These are phyloP conservation scores for Galeruca laticollis DNA, from an alignment of 2,888 invertebrate genomes.

Conservation along the genomic window DNA sequence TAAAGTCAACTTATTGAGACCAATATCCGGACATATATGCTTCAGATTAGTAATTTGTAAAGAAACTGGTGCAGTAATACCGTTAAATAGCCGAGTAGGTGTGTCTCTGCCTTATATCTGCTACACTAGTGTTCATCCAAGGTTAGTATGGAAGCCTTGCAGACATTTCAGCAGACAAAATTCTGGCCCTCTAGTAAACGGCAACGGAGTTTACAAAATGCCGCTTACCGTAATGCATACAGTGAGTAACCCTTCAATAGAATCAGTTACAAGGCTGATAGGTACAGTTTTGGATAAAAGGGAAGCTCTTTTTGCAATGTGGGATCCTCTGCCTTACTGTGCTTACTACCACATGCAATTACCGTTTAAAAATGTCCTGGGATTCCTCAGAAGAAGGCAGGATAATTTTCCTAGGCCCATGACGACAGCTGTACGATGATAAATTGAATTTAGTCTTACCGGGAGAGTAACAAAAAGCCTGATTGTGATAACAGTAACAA, in stretches of 20 bases:
- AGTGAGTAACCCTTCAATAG: conserved; percentile 67
- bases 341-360: conserved; percentile 86
- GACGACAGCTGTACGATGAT: conserved; percentile 63
- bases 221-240: conserved; percentile 71
- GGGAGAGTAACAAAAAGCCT: conserved; percentile 63
- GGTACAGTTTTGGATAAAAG: conserved; percentile 81
- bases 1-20: conserved; percentile 73
- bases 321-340: conserved; percentile 89
- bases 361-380: conserved; percentile 74
- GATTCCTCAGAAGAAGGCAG: conserved; percentile 69
- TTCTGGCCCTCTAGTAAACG: conserved; percentile 68
- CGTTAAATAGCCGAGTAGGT: conserved; percentile 80
- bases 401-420: conserved; percentile 63
- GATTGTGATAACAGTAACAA: conserved; percentile 47
- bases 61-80: conserved; percentile 70
- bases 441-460: conserved; percentile 41
- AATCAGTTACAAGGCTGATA: conserved; percentile 72
- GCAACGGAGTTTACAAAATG: conserved; percentile 71
- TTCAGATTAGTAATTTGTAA: conserved; percentile 80
- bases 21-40: conserved; percentile 83
- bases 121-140: conserved; percentile 77
- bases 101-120: conserved; percentile 86
- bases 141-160: conserved; percentile 75
- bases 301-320: conserved; percentile 84
- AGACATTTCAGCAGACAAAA: conserved; percentile 72